These are phyloP conservation scores for Patella pellucida DNA, from an alignment of 2,888 invertebrate species.

Conservation along the genomic window DNA sequence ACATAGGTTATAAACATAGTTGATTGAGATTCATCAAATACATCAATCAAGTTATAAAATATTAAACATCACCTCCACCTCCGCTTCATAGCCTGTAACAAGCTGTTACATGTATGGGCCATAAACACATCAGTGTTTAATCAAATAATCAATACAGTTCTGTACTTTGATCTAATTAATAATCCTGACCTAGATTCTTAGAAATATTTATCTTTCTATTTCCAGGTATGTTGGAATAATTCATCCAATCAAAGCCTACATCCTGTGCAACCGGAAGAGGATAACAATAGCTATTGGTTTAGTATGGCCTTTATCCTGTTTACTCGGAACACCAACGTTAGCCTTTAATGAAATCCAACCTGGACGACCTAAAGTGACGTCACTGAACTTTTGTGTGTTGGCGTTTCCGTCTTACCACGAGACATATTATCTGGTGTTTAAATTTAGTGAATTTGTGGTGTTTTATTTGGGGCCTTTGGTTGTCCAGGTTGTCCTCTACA, in stretches of 20 bases:
- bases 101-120: too few relatives aligned
- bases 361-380: constrained; percentile 44
- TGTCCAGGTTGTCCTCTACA: constrained; percentile 66
- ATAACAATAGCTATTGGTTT: constrained; percentile 63
- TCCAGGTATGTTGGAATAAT: constrained; percentile 71
- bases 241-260: constrained; percentile 71
- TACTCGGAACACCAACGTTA: constrained; percentile 66
- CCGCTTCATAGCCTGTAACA: too few relatives aligned
- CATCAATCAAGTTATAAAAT: too few relatives aligned
- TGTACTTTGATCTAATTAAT: too few relatives aligned
- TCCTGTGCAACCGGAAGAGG: constrained; percentile 66
- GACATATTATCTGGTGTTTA: constrained; percentile 56
- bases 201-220: constrained; percentile 20
- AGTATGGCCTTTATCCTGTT: constrained; percentile 67
- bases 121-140: too few relatives aligned
- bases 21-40: too few relatives aligned
- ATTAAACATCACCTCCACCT: too few relatives aligned
- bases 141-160: too few relatives aligned
- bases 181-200: too few relatives aligned
- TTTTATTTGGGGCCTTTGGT: constrained; percentile 70
- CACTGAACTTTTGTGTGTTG: constrained; percentile 62
- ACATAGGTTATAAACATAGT: too few relatives aligned
- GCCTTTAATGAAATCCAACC: constrained; percentile 61
- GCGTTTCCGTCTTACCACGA: constrained; percentile 53
- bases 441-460: constrained; percentile 64